phyloP scores from a whole-genome alignment of 2,113 vertebrate genomes.

The Formicarius rufipectus region DNA sequence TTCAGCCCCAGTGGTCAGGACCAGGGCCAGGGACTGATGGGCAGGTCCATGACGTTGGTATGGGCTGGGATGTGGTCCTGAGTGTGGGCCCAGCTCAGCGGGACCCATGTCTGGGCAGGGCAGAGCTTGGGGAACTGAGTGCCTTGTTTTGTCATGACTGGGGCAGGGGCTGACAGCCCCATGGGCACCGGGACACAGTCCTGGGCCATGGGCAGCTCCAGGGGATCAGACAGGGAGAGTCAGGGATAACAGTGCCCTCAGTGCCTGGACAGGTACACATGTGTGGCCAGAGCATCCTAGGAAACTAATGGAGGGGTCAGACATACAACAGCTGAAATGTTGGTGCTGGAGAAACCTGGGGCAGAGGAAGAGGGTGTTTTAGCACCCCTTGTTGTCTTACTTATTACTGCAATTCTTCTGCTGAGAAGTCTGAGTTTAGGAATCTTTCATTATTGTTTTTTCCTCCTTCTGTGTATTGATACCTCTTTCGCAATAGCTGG shows the following conservation, averaged over 20 bases:
- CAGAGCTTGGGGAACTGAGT: neutral
- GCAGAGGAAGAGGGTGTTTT: neutral
- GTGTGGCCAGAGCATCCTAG: neutral
- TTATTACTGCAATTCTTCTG: neutral
- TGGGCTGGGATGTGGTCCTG: neutral
- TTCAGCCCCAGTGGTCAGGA: neutral
- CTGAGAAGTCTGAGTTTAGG: neutral
- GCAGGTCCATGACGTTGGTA: no score
- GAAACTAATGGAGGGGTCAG: neutral
- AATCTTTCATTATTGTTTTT: neutral
- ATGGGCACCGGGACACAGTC: neutral
- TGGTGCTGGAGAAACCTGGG: neutral
- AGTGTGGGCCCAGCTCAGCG: fast-evolving
- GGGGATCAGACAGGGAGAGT: no score
- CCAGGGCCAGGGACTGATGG: neutral
- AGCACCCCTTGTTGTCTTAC: neutral
- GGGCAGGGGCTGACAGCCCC: neutral
- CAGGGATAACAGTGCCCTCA: neutral
- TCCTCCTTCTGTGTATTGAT: neutral
- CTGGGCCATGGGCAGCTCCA: neutral
- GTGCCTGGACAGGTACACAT: neutral
- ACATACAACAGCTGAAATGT: neutral
- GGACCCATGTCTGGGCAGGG: fast-evolving
- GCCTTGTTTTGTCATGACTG: fast-evolving
- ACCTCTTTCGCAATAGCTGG: neutral